Evolutionary conservation across 2,888 invertebrate species (phyloP).

Genomic region (Sipunculus nudus): DNA sequence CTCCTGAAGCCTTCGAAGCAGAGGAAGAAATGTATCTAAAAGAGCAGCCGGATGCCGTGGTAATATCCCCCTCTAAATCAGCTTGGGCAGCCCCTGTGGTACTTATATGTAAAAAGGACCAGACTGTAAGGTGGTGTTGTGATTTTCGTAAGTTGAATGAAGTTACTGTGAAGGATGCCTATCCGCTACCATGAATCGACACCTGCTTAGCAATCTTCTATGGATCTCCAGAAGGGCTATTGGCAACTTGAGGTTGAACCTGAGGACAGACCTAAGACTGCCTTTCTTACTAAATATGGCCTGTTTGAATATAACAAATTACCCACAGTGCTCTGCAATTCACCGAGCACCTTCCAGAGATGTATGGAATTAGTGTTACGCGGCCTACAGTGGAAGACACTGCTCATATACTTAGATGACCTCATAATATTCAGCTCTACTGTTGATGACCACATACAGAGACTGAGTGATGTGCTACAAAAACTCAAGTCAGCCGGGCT

Average conservation of each 20-base stretch:
- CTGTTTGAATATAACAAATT: constrained; percentile 45
- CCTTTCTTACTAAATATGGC: neutral
- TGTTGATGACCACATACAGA: constrained; percentile 27
- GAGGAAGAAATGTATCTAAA: neutral
- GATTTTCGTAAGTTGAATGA: constrained; percentile 12
- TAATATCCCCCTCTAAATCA: neutral
- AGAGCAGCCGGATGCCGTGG: neutral
- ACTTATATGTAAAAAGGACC: constrained; percentile 12
- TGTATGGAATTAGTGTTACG: constrained; percentile 52
- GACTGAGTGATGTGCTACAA: constrained; percentile 4
- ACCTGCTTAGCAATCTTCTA: constrained; percentile 3
- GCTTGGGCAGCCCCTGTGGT: constrained; percentile 14
- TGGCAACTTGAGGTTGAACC: neutral
- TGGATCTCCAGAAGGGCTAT: neutral
- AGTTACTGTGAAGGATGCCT: constrained; percentile 11
- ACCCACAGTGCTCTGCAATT: constrained; percentile 38
- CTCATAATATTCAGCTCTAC: constrained; percentile 44
- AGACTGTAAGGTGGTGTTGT: constrained; percentile 9
- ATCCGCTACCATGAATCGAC: constrained; percentile 15
- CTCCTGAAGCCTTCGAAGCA: neutral
- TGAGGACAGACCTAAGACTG: constrained; percentile 5
- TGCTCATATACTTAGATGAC: constrained; percentile 63
- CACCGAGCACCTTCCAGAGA: constrained; percentile 53
- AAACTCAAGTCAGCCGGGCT: constrained; percentile 14
- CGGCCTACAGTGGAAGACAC: constrained; percentile 42